Conservation (phyloP, 2,797 vertebrate species). For the Alfaro cultratus region DNA sequence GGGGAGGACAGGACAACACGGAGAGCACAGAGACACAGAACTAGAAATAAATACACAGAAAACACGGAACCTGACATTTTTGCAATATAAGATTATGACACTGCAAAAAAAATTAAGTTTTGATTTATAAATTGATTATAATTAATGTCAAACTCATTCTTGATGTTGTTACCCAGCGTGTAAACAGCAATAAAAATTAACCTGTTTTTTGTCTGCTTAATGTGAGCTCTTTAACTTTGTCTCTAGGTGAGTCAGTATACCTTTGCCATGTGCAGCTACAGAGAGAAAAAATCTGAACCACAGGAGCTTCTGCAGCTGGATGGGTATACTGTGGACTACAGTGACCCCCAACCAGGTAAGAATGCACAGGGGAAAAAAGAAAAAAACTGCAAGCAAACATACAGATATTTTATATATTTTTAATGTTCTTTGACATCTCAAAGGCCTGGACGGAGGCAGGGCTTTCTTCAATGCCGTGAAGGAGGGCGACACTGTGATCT, state of each 20-base stretch:
- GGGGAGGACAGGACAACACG: too few relatives aligned
- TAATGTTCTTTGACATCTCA: background rate
- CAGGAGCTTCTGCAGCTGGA: constrained; percentile 98
- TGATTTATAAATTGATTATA: background rate
- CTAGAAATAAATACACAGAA: too few relatives aligned
- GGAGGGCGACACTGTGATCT: constrained; percentile 99
- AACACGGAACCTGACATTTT: too few relatives aligned
- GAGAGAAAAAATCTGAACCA: constrained; percentile 98
- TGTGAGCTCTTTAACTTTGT: constrained; percentile 45
- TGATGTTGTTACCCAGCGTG: background rate
- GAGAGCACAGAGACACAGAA: too few relatives aligned
- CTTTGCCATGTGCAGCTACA: constrained; percentile 99
- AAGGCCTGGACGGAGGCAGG: constrained; percentile 97
- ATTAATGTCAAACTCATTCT: background rate
- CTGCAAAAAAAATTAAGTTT: background rate
- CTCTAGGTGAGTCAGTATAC: constrained; percentile 98
- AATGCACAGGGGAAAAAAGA: background rate
- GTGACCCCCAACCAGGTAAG: constrained; percentile 97
- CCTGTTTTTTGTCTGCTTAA: background rate
- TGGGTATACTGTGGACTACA: constrained; percentile 99
- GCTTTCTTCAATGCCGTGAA: constrained; percentile 99
- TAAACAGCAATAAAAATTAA: background rate
- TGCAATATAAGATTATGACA: background rate
- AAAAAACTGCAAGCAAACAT: background rate
- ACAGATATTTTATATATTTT: background rate